Percentiles rank a stretch among this genome's conserved stretches.
Conservation (phyloP, 2,113 vertebrate species). For the Saimiri boliviensis region DNA sequence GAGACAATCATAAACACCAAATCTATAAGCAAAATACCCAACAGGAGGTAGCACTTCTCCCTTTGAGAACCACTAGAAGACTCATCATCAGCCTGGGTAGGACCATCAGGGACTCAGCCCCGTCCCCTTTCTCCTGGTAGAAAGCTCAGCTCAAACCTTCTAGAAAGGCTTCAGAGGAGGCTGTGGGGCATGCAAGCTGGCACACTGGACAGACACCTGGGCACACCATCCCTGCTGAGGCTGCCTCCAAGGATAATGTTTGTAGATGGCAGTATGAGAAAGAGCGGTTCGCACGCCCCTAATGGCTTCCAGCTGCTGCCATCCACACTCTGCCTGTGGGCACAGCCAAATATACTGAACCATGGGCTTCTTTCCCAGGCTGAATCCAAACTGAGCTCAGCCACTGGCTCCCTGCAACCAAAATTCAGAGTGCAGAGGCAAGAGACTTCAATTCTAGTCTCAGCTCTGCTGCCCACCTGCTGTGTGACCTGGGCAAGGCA, state of each 20-base stretch:
- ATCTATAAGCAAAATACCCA: neutral
- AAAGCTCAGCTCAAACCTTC: neutral
- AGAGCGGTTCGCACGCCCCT: neutral
- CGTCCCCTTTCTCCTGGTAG: accelerated
- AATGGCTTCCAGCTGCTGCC: conserved; percentile 61
- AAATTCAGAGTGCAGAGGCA: neutral
- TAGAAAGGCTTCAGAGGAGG: neutral
- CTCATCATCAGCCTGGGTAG: too few relatives aligned
- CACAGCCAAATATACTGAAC: conserved; percentile 42
- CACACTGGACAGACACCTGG: neutral
- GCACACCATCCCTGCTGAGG: neutral
- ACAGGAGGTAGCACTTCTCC: neutral
- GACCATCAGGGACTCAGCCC: neutral
- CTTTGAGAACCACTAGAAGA: neutral
- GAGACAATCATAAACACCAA: neutral
- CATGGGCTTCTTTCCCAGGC: conserved; percentile 33
- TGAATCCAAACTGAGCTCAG: neutral
- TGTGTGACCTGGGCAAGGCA: neutral
- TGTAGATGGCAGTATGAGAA: neutral
- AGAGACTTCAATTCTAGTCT: neutral
- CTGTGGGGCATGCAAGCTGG: neutral
- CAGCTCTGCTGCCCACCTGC: neutral
- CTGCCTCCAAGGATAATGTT: conserved; percentile 68
- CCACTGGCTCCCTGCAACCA: neutral
- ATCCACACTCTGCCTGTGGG: neutral